These are phyloP conservation scores for Spicauda simplicius DNA, from an alignment of 2,888 invertebrate genomes.

Conservation along the genomic window DNA sequence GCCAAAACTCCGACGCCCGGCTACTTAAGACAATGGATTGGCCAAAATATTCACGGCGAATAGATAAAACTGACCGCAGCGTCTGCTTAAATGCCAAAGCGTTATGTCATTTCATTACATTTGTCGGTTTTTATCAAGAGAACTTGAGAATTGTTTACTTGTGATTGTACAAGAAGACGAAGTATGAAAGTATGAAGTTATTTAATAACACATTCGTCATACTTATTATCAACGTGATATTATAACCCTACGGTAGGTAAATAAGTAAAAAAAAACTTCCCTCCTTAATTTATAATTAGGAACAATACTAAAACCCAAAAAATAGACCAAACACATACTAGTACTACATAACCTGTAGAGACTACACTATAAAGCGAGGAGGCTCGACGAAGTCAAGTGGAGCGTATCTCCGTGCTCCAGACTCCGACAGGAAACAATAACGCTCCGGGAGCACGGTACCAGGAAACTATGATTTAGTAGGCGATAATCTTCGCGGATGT, in stretches of 20 bases:
- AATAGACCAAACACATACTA: background rate
- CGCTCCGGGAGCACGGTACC: conserved; percentile 58
- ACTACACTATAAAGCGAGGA: conserved; percentile 1
- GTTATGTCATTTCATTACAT: conserved; percentile 5
- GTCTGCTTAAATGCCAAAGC: conserved; percentile 25
- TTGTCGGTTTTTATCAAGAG: conserved; percentile 10
- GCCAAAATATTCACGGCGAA: conserved; percentile 36
- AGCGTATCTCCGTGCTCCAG: conserved; percentile 64
- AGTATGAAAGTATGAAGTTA: no score
- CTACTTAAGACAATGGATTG: conserved; percentile 52
- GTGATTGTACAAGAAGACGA: no score
- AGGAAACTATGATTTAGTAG: conserved; percentile 78
- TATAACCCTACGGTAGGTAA: no score
- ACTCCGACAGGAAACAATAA: conserved; percentile 82
- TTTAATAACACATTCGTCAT: no score
- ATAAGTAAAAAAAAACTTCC: no score
- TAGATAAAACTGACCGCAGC: conserved; percentile 31
- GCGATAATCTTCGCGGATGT: conserved; percentile 52
- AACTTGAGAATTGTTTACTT: background rate
- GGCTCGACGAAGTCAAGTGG: conserved; percentile 48
- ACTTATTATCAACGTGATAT: no score
- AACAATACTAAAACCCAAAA: background rate
- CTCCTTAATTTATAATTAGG: no score
- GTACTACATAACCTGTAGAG: background rate
- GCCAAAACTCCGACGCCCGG: conserved; percentile 51